These are phyloP conservation scores for Lepidurus couesii DNA, from an alignment of 1,140 invertebrate species.

Conservation along the genomic window DNA sequence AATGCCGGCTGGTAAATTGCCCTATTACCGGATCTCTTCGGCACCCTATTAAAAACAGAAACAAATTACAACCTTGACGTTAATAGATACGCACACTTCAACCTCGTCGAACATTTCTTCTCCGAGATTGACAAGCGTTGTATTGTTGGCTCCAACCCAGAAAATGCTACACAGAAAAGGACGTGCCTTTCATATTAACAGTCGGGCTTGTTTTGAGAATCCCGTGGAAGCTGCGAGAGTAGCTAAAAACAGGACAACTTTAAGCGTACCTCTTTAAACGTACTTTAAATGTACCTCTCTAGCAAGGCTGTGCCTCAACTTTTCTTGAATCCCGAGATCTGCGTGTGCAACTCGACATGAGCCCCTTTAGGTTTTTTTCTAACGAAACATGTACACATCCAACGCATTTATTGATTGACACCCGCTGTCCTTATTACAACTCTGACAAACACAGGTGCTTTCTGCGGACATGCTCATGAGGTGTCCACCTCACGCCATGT, in stretches of 20 bases:
- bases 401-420: background rate
- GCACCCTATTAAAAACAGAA: conserved; percentile 16
- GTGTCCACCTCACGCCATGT: background rate
- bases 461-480: background rate
- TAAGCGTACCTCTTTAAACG: too few relatives aligned
- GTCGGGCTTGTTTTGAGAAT: background rate
- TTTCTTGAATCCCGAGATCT: background rate
- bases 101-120: background rate
- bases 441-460: background rate
- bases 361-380: background rate
- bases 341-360: background rate
- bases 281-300: too few relatives aligned
- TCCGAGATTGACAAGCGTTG: background rate
- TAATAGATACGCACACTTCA: background rate
- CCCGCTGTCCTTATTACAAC: background rate
- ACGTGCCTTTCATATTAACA: background rate
- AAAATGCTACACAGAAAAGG: background rate
- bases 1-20: conserved; percentile 6
- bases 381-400: background rate
- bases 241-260: too few relatives aligned
- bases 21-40: conserved; percentile 1
- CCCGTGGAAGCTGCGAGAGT: too few relatives aligned
- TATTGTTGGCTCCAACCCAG: background rate
- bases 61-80: background rate
- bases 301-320: too few relatives aligned